phyloP scores from a whole-genome alignment of 2,888 invertebrate species.

The Synanthedon formicaeformis region DNA sequence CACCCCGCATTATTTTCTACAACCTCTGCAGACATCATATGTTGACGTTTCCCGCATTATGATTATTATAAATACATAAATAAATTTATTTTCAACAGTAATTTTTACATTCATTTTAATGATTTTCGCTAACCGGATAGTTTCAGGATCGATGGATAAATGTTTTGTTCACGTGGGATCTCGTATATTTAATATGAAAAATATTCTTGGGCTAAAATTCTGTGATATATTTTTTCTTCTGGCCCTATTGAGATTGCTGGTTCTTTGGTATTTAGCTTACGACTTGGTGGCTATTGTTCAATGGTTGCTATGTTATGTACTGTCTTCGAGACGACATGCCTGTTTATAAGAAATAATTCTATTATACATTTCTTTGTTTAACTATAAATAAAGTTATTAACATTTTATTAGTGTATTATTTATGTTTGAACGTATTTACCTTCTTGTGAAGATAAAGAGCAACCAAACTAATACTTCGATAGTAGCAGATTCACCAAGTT shows the following conservation, averaged over 20 bases:
- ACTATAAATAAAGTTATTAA: constrained; percentile 67
- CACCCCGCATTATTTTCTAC: constrained; percentile 14
- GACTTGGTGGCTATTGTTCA: constrained; percentile 44
- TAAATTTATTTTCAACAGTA: too few relatives aligned
- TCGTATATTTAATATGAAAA: constrained; percentile 1
- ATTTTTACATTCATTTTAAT: too few relatives aligned
- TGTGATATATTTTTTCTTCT: constrained; percentile 56
- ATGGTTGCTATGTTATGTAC: constrained; percentile 27
- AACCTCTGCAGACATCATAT: neutral
- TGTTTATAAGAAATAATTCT: constrained; percentile 60
- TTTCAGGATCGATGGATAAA: too few relatives aligned
- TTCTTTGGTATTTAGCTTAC: constrained; percentile 35
- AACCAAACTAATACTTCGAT: too few relatives aligned
- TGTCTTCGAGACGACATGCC: constrained; percentile 24
- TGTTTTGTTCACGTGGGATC: too few relatives aligned
- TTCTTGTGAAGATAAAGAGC: too few relatives aligned
- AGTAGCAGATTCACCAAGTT: too few relatives aligned
- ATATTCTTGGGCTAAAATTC: constrained; percentile 50
- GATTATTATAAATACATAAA: too few relatives aligned
- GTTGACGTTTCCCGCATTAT: too few relatives aligned
- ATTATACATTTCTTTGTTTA: constrained; percentile 63
- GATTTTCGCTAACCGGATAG: constrained; percentile 3
- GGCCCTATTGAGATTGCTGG: constrained; percentile 23
- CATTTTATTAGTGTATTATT: constrained; percentile 27
- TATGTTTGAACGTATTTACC: neutral